Percentiles rank a stretch among this genome's conserved stretches.
Evolutionary conservation across 2,113 vertebrate species (phyloP).

Genomic region (Pyrgilauda ruficollis): DNA sequence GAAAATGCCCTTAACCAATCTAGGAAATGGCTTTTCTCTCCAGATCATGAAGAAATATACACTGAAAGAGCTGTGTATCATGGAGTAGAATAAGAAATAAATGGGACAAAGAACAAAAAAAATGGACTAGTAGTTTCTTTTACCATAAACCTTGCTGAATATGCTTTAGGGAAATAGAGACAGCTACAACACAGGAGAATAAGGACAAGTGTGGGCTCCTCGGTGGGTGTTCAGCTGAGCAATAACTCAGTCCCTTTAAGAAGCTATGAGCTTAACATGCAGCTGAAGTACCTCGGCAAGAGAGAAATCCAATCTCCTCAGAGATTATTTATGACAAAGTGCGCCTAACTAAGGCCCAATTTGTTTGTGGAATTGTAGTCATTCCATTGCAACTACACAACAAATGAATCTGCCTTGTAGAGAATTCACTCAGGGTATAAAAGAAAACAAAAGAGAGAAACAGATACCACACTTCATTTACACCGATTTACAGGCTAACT

Average conservation of each 20-base stretch:
- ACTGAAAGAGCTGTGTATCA: not conserved
- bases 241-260: constrained; percentile 60
- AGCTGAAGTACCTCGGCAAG: constrained; percentile 40
- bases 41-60: constrained; percentile 60
- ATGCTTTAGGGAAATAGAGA: constrained; percentile 60
- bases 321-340: constrained; percentile 75
- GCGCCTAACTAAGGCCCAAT: constrained; percentile 66
- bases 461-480: constrained; percentile 59
- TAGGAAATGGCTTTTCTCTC: constrained; percentile 60
- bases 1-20: constrained; percentile 65
- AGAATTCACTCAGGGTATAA: constrained; percentile 34
- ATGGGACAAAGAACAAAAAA: constrained; percentile 10
- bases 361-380: constrained; percentile 73
- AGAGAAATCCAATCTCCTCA: constrained; percentile 68
- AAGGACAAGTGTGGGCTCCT: constrained; percentile 47
- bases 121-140: constrained; percentile 32
- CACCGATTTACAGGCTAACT: constrained; percentile 25
- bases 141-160: constrained; percentile 45
- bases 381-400: constrained; percentile 72
- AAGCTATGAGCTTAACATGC: constrained; percentile 19
- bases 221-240: constrained; percentile 8
- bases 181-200: not conserved
- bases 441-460: constrained; percentile 61
- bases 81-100: constrained; percentile 3
- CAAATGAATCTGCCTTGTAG: constrained; percentile 66